Base-by-base conservation (phyloP, 2,888 invertebrate species). In the Cerastoderma edule region DNA sequence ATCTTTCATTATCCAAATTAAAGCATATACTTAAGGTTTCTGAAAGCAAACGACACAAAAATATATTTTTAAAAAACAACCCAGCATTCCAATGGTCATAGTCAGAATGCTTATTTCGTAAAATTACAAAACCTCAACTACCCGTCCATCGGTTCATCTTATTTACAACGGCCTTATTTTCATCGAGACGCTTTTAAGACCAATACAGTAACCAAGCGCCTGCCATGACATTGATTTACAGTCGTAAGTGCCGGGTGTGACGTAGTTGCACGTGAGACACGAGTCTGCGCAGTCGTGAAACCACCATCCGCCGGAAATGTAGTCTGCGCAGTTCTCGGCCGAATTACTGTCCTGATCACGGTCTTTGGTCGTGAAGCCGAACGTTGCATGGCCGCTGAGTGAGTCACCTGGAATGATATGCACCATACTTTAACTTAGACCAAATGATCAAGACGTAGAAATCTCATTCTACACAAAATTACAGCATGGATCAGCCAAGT, bases 201-300 rank as follows among this genome's bases (percentile, higher is more conserved):
- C 72, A n/a, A 65, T 66, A 39, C 80, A 80, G 33, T 80, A 75
- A 50, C 67, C 72, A 27, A 75, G 33, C 28, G 56, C 28, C n/a
- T 80, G 72, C 80, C 80, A 80, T 6, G 75, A 68, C 71, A 80
- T 75, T 0, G 77, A 71, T n/a, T 65, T 30, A 53, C 80, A 80
- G 10, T 77, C 48, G 2, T 32, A 22, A n/a, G 56, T 75, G 2
- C 80, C 80, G 10, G 80, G 80, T 2, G 33, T 72, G 4, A 56
- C 28, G 44, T 72, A 77, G 0, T 72, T 69, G 39, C 80, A 80
- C 30, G 80, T 80, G 24, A 77, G 71, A 48, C 80, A 80, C 19
- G 77, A 72, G 33, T 77, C 77, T 28, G 68, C 74, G 33, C 80
- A 80, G 24, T 68, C 54, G 56, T 80, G 75, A 44, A 77, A 80